Conservation (phyloP, 2,888 invertebrate genomes). For the Callyntrura sp. region DNA sequence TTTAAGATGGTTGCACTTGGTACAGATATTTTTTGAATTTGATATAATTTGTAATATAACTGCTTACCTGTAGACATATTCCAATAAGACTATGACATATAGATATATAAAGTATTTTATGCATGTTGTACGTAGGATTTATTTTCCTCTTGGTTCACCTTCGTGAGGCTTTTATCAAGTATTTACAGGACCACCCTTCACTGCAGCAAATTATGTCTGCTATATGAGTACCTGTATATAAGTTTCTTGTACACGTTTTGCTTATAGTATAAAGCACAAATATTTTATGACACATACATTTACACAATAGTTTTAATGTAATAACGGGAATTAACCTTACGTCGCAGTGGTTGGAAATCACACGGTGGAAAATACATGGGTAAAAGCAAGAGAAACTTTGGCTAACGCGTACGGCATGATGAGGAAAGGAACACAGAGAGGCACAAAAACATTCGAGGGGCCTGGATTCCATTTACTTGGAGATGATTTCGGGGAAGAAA, state of each 20-base stretch:
- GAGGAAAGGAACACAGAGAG: constrained; percentile 67
- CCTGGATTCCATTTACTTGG: constrained; percentile 20
- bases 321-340: background rate
- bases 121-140: too few relatives aligned
- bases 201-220: too few relatives aligned
- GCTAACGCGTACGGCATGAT: constrained; percentile 52
- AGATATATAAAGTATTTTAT: too few relatives aligned
- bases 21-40: too few relatives aligned
- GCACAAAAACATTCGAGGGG: constrained; percentile 62
- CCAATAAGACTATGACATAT: too few relatives aligned
- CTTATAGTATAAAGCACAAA: background rate
- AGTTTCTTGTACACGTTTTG: background rate
- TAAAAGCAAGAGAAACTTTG: constrained; percentile 62
- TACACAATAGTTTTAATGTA: too few relatives aligned
- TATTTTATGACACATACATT: background rate
- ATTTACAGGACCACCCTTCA: too few relatives aligned
- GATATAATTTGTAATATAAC: too few relatives aligned
- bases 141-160: too few relatives aligned
- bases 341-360: constrained; percentile 31
- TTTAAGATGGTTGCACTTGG: too few relatives aligned
- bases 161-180: too few relatives aligned
- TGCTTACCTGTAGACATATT: too few relatives aligned
- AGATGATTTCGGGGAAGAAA: constrained; percentile 15
- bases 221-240: background rate
- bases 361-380: constrained; percentile 48